phyloP scores from a whole-genome alignment of 1,140 invertebrate species.

The Temnothorax curvispinosus region DNA sequence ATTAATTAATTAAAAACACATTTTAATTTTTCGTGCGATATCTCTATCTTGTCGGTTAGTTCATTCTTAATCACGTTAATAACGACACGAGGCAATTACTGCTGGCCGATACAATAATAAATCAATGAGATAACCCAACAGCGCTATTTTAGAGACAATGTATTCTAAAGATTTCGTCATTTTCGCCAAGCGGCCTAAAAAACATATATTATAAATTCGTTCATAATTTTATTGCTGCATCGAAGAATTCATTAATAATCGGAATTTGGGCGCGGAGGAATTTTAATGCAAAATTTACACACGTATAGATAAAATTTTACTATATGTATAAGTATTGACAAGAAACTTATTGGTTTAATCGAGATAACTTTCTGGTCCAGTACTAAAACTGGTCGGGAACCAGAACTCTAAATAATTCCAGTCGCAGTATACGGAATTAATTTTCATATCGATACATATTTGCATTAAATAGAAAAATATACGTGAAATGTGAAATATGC shows the following conservation, averaged over 20 bases:
- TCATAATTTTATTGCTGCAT: too few species aligned
- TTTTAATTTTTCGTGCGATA: not conserved
- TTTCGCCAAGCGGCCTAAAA: not conserved
- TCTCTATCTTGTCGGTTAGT: not conserved
- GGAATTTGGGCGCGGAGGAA: not conserved
- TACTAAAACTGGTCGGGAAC: not conserved
- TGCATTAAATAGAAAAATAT: not conserved
- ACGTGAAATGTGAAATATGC: not conserved
- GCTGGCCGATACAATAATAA: not conserved
- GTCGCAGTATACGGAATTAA: not conserved
- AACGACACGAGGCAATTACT: not conserved
- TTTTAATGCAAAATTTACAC: not conserved
- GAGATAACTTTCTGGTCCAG: not conserved
- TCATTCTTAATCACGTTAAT: not conserved
- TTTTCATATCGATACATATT: not conserved
- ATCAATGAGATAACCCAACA: not conserved
- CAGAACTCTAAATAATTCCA: not conserved
- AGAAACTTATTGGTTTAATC: not conserved
- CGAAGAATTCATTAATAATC: too few species aligned
- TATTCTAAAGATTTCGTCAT: not conserved
- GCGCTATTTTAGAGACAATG: not conserved
- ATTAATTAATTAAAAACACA: not conserved
- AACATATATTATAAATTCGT: not conserved
- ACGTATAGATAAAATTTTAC: not conserved
- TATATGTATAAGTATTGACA: not conserved